phyloP scores from a whole-genome alignment of 2,113 vertebrate species.

The Toxotes jaculatrix region DNA sequence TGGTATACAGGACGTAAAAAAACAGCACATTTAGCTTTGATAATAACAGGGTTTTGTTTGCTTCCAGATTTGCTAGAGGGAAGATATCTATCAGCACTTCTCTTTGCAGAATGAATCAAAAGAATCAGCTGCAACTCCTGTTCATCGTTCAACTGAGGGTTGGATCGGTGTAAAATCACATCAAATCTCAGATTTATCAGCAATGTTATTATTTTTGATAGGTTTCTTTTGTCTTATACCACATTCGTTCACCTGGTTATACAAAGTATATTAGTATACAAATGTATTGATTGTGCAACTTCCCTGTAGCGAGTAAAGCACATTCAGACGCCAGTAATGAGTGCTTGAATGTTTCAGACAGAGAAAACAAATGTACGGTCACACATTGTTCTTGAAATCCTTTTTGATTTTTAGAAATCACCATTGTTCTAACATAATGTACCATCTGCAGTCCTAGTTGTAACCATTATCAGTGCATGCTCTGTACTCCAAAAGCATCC shows the following conservation, averaged over 20 bases:
- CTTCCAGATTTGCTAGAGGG: neutral
- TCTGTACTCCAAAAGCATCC: constrained; percentile 13
- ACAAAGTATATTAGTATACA: neutral
- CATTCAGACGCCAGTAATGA: neutral
- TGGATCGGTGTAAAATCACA: constrained; percentile 9
- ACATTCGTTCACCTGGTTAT: neutral
- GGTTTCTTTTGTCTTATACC: neutral
- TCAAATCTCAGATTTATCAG: constrained; percentile 1
- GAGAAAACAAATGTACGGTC: neutral
- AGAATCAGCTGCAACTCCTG: constrained; percentile 28
- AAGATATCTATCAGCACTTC: neutral
- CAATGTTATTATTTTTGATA: constrained; percentile 11
- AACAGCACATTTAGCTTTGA: neutral
- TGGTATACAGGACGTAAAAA: neutral
- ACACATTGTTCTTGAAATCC: neutral
- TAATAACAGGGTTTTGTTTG: constrained; percentile 7
- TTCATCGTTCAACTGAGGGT: constrained; percentile 8
- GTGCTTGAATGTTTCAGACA: constrained; percentile 5
- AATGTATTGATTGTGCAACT: neutral
- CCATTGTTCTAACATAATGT: constrained; percentile 4
- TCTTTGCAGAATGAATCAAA: constrained; percentile 16
- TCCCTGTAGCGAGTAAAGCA: neutral
- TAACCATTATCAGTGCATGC: constrained; percentile 25
- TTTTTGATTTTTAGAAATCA: constrained; percentile 2
- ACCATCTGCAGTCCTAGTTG: constrained; percentile 8